Percentiles rank a stretch among this genome's conserved stretches.
phyloP scores from a whole-genome alignment of 1,140 invertebrate genomes.

The Drosophila pallidifrons region DNA sequence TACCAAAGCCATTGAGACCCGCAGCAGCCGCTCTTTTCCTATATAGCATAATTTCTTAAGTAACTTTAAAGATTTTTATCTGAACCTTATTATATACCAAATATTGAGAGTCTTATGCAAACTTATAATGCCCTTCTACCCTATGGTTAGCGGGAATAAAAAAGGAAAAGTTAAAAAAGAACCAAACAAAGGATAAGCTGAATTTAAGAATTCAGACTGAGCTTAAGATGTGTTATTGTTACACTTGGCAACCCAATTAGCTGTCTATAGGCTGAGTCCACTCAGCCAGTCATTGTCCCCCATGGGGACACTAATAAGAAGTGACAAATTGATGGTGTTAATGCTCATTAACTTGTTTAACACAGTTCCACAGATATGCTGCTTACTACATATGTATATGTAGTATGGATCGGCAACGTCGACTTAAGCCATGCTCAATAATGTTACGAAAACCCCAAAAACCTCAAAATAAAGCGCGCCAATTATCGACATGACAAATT shows the following conservation, averaged over 20 bases:
- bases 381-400: not conserved
- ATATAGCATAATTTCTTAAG: no score
- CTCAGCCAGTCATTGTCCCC: slow-evolving; percentile 4
- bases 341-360: slow-evolving; percentile 83
- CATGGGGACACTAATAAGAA: slow-evolving; percentile 80
- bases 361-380: slow-evolving; percentile 42
- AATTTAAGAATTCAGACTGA: slow-evolving; percentile 6
- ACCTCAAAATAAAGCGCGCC: slow-evolving; percentile 79
- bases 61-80: no score
- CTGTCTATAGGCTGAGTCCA: slow-evolving; percentile 18
- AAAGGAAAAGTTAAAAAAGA: no score
- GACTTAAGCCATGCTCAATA: slow-evolving; percentile 19
- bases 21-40: no score
- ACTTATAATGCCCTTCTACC: no score
- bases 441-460: slow-evolving; percentile 48
- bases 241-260: slow-evolving; percentile 34
- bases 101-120: no score
- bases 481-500: slow-evolving; percentile 84
- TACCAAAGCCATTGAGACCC: no score
- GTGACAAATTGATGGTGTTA: slow-evolving; percentile 85
- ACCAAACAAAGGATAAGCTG: not conserved
- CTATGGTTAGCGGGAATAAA: no score
- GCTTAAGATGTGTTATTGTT: slow-evolving; percentile 18
- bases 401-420: slow-evolving; percentile 20
- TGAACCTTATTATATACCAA: no score